Percentiles rank a stretch among this genome's conserved stretches.
Evolutionary conservation across 2,797 vertebrate genomes (phyloP).

Genomic region (Microctenopoma steveboyesi): DNA sequence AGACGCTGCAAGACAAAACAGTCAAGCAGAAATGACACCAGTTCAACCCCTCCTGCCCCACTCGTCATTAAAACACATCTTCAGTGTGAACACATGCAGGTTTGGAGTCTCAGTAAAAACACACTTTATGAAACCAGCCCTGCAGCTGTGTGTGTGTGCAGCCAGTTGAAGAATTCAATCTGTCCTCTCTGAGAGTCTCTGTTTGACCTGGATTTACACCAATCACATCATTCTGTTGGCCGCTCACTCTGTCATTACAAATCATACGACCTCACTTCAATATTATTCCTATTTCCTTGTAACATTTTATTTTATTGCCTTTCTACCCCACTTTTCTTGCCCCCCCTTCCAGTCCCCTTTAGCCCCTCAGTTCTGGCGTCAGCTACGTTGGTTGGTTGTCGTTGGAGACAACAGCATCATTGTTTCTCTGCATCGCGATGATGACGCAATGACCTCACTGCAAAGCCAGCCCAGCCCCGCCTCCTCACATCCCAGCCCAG

Average conservation of each 20-base stretch:
- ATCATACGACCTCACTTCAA: slow-evolving; percentile 3
- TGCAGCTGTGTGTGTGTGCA: slow-evolving; percentile 47
- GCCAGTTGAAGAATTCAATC: slow-evolving; percentile 12
- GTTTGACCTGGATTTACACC: slow-evolving; percentile 45
- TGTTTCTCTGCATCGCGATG: slow-evolving; percentile 76
- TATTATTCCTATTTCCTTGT: not conserved
- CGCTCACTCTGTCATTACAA: slow-evolving; percentile 13
- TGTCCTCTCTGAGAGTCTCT: slow-evolving; percentile 19
- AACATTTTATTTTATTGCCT: not conserved
- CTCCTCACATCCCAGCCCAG: slow-evolving; percentile 55
- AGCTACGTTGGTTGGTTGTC: slow-evolving; percentile 42
- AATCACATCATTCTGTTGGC: slow-evolving; percentile 28
- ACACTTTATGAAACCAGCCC: slow-evolving; percentile 17
- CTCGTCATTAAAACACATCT: not conserved
- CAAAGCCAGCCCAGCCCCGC: slow-evolving; percentile 60
- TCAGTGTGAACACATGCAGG: slow-evolving; percentile 15
- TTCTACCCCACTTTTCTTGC: not conserved
- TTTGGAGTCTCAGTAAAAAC: slow-evolving; percentile 9
- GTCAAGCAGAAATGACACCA: too few relatives aligned
- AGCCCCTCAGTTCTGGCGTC: slow-evolving; percentile 34
- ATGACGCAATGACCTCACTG: slow-evolving; percentile 78
- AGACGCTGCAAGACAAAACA: too few relatives aligned
- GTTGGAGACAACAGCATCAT: slow-evolving; percentile 78
- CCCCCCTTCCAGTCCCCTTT: not conserved
- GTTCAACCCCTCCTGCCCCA: not conserved